Percentiles rank a stretch among this genome's conserved stretches.
These are phyloP conservation scores for Oreortyx pictus DNA, from an alignment of 2,797 vertebrate genomes.

Conservation along the genomic window DNA sequence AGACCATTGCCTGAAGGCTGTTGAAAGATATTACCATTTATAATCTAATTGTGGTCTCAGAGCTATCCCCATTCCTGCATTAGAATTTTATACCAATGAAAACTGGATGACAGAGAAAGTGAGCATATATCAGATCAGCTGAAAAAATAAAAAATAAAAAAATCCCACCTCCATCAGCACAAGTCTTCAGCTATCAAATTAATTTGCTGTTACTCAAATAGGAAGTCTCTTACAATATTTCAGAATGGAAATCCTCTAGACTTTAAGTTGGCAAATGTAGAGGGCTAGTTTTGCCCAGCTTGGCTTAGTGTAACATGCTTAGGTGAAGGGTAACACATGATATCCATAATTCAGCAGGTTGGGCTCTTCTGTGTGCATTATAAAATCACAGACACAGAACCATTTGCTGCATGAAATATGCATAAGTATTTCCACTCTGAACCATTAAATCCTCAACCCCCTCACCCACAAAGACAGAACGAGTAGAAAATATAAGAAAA, in stretches of 20 bases:
- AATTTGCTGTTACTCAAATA: neutral
- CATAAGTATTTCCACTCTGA: neutral
- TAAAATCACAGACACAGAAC: neutral
- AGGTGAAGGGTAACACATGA: fast-evolving
- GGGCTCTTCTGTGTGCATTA: neutral
- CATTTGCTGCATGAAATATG: neutral
- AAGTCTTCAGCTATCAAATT: neutral
- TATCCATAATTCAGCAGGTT: neutral
- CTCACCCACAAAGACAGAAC: neutral
- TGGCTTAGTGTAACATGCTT: neutral
- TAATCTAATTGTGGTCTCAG: neutral
- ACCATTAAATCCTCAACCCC: neutral
- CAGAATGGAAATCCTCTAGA: neutral
- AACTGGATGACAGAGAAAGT: neutral
- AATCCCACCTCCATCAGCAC: neutral
- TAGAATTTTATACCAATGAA: neutral
- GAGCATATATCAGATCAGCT: neutral
- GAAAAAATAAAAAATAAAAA: neutral
- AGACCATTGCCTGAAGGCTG: neutral
- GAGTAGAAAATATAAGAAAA: neutral
- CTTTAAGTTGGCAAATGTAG: neutral
- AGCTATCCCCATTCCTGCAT: neutral
- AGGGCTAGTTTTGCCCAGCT: neutral
- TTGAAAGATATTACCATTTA: neutral
- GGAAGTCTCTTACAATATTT: neutral